Conservation (phyloP, 2,888 invertebrate species). For the Caprella mutica region DNA sequence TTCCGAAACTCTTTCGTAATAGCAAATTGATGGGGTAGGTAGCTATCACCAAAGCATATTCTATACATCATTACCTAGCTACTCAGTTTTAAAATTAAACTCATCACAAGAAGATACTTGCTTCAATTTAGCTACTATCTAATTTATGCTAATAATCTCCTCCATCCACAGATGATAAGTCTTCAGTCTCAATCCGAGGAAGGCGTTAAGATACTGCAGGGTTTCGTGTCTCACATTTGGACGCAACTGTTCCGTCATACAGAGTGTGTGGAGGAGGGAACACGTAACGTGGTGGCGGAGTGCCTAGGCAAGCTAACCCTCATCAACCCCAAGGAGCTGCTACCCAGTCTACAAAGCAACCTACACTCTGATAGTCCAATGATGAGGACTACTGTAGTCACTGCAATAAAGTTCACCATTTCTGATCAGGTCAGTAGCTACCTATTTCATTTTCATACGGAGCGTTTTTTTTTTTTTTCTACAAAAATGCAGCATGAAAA, state of each 20-base stretch:
- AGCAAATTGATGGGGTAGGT: neutral
- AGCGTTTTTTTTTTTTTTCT: no score
- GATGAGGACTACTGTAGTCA: conserved; percentile 90
- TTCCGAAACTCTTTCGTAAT: neutral
- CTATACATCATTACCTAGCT: neutral
- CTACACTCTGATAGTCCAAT: conserved; percentile 60
- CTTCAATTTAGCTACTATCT: neutral
- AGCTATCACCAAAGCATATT: neutral
- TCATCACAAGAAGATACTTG: neutral
- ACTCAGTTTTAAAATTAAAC: no score
- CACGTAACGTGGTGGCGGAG: conserved; percentile 96
- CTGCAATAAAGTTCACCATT: conserved; percentile 96
- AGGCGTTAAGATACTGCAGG: conserved; percentile 50
- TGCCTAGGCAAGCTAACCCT: conserved; percentile 91
- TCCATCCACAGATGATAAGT: conserved; percentile 58
- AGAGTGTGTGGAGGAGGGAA: conserved; percentile 90
- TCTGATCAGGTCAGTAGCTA: conserved; percentile 52
- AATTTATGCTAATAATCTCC: neutral
- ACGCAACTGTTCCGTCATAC: conserved; percentile 84
- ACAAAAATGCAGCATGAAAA: no score
- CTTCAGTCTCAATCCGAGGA: conserved; percentile 63
- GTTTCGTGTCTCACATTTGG: conserved; percentile 58
- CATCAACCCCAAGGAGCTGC: conserved; percentile 72
- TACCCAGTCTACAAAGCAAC: conserved; percentile 77
- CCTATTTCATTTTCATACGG: no score